phyloP scores from a whole-genome alignment of 2,888 invertebrate genomes.

The Invenusta paracnida region DNA sequence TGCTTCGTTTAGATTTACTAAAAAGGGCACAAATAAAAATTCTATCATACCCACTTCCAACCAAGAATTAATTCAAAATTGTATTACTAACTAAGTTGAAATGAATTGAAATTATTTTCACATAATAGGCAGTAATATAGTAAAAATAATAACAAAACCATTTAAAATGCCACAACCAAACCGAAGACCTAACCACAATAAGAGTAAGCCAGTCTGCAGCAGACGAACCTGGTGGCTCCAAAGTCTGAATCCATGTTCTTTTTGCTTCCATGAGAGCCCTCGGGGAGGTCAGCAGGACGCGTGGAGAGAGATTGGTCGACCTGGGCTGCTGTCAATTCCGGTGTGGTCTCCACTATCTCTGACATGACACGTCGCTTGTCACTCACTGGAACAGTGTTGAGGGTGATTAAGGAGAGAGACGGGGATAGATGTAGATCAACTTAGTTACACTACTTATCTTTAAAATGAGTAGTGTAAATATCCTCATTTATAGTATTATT shows the following conservation, averaged over 20 bases:
- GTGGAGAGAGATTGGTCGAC: not conserved
- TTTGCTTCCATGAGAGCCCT: too few relatives aligned
- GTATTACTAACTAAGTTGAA: too few relatives aligned
- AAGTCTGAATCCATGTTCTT: not conserved
- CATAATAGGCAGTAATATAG: too few relatives aligned
- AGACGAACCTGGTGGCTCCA: not conserved
- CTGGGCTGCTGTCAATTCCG: not conserved
- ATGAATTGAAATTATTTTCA: too few relatives aligned
- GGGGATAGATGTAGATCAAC: not conserved
- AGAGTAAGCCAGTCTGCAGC: too few relatives aligned
- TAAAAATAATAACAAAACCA: too few relatives aligned
- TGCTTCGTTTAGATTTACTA: too few relatives aligned
- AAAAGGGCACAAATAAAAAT: too few relatives aligned
- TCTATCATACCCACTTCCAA: not conserved
- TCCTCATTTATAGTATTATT: too few relatives aligned
- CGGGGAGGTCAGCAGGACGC: not conserved
- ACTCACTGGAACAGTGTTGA: not conserved
- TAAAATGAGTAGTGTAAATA: too few relatives aligned
- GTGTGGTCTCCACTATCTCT: constrained; percentile 4
- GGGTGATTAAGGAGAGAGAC: not conserved
- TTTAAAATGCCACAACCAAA: not conserved
- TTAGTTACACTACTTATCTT: too few relatives aligned
- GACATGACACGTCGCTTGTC: not conserved
- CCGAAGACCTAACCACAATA: not conserved
- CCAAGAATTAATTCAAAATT: not conserved